Evolutionary conservation across 2,888 invertebrate species (phyloP).

Genomic region (Xiphydria camelus): DNA sequence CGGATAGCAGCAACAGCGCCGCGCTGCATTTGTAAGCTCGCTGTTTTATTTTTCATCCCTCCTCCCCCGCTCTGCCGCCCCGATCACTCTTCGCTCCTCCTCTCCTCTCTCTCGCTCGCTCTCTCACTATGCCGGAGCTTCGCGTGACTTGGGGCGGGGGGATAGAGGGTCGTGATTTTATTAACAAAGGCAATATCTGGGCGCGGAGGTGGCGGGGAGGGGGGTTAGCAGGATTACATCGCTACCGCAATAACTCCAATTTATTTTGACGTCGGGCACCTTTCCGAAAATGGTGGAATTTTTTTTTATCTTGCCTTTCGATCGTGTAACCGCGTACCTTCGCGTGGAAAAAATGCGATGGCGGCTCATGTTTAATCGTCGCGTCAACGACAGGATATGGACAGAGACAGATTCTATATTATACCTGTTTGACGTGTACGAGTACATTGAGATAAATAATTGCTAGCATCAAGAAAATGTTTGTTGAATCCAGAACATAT

Average conservation of each 20-base stretch:
- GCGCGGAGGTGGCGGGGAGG: slow-evolving; percentile 23
- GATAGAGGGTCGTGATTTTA: slow-evolving; percentile 40
- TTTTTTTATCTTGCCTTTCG: not conserved
- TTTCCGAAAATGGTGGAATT: slow-evolving; percentile 12
- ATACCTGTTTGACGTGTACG: too few species aligned
- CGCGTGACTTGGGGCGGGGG: too few species aligned
- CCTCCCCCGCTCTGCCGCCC: slow-evolving; percentile 2
- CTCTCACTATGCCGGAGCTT: slow-evolving; percentile 27
- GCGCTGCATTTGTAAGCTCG: slow-evolving; percentile 22
- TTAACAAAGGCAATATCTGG: slow-evolving; percentile 42
- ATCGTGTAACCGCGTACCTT: not conserved
- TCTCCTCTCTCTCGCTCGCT: slow-evolving; percentile 2
- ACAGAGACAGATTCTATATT: too few species aligned
- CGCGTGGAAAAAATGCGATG: too few species aligned
- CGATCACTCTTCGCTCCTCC: slow-evolving; percentile 1
- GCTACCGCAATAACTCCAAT: slow-evolving; percentile 40
- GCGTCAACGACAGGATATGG: too few species aligned
- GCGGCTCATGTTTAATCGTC: too few species aligned
- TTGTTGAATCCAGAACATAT: too few species aligned
- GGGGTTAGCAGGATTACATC: slow-evolving; percentile 36
- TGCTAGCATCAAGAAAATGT: too few species aligned
- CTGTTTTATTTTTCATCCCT: slow-evolving; percentile 19
- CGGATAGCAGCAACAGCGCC: too few species aligned
- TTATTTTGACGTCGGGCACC: slow-evolving; percentile 33
- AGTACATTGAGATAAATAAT: too few species aligned